These are phyloP conservation scores for Pluvianellus socialis DNA, from an alignment of 2,113 vertebrate genomes.

Conservation along the genomic window DNA sequence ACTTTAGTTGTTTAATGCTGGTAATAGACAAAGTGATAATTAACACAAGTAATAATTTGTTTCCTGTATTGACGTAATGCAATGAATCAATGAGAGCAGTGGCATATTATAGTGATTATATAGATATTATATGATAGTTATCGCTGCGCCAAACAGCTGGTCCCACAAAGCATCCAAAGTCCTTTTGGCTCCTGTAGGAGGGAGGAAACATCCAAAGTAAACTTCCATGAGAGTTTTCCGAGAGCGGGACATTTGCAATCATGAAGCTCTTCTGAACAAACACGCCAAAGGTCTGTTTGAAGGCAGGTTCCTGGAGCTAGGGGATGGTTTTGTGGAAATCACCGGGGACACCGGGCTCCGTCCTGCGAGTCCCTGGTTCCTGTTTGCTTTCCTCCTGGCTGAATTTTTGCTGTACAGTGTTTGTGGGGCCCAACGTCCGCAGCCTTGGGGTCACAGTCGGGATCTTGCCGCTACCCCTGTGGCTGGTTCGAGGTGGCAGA, in stretches of 20 bases:
- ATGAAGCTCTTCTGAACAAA: background rate
- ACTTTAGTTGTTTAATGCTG: background rate
- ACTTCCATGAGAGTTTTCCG: background rate
- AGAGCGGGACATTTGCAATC: background rate
- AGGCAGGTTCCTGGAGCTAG: background rate
- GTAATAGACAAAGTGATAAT: background rate
- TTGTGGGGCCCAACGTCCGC: fast-evolving
- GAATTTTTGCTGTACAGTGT: background rate
- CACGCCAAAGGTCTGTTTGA: background rate
- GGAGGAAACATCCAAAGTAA: background rate
- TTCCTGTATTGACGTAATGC: background rate
- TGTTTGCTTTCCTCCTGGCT: background rate
- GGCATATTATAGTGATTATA: background rate
- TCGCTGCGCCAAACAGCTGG: background rate
- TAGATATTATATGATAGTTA: too few species aligned
- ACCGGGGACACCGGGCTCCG: background rate
- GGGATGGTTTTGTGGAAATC: background rate
- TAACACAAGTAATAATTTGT: background rate
- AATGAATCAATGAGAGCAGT: background rate
- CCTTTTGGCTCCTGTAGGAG: background rate
- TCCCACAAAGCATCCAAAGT: background rate
- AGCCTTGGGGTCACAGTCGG: background rate
- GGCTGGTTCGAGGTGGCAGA: background rate
- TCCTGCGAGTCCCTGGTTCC: background rate
- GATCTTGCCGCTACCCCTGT: fast-evolving